Conservation (phyloP, 1,140 invertebrate species). For the Mylabris phalerata region DNA sequence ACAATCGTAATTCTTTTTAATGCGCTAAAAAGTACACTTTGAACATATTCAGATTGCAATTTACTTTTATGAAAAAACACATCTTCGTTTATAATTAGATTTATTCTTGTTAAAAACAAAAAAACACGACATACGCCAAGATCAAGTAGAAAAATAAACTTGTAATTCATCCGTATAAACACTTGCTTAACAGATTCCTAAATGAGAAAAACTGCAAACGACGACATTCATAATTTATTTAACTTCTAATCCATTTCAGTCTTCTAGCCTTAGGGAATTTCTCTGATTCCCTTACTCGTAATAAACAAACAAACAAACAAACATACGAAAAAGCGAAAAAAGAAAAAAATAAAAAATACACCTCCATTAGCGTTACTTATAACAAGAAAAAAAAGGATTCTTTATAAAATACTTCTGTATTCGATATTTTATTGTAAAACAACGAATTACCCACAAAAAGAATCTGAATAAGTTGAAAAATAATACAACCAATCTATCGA, state of each 20-base stretch:
- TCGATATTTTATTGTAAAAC: too few species aligned
- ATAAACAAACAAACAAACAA: conserved; percentile 5
- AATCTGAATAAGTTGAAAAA: too few species aligned
- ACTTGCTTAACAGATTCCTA: conserved; percentile 2
- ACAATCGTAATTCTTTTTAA: conserved; percentile 8
- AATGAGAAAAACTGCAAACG: conserved; percentile 12
- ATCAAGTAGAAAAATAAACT: background rate
- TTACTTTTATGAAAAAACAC: conserved; percentile 3
- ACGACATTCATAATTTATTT: conserved; percentile 15
- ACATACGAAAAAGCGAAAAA: background rate
- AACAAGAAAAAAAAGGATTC: conserved; percentile 4
- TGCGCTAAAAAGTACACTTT: conserved; percentile 2
- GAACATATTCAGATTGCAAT: conserved; percentile 2
- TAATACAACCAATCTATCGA: too few species aligned
- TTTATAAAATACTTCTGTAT: background rate
- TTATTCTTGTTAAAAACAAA: background rate
- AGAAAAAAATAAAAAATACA: background rate
- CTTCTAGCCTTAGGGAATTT: conserved; percentile 3
- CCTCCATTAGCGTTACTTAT: background rate
- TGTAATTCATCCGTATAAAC: conserved; percentile 11
- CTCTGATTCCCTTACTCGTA: conserved; percentile 3
- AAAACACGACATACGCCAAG: background rate
- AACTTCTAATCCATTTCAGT: conserved; percentile 13
- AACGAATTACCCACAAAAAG: too few species aligned
- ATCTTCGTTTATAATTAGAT: conserved; percentile 8